Conservation (phyloP, 2,113 vertebrate genomes). For the Xenopus borealis region DNA sequence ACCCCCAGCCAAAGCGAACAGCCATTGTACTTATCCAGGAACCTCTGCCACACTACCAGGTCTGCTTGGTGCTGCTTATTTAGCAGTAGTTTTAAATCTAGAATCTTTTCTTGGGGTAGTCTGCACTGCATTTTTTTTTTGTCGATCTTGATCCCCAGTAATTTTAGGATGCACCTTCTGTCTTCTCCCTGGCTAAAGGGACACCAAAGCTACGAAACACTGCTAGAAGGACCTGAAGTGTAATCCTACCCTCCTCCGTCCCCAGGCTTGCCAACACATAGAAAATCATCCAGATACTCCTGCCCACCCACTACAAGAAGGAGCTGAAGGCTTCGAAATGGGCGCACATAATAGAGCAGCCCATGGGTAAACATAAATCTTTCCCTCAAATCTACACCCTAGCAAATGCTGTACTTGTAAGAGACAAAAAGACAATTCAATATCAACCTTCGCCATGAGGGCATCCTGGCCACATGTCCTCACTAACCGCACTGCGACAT, state of each 20-base stretch:
- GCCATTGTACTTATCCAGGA: not conserved
- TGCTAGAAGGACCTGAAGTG: not conserved
- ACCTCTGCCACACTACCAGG: not conserved
- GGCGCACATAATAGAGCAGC: not conserved
- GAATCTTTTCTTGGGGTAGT: not conserved
- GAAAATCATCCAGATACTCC: not conserved
- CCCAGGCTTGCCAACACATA: not conserved
- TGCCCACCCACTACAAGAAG: not conserved
- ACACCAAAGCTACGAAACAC: not conserved
- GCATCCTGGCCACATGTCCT: not conserved
- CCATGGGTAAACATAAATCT: not conserved
- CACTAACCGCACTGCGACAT: not conserved
- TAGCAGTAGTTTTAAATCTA: not conserved
- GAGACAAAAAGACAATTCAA: not conserved
- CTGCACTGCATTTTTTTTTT: not conserved
- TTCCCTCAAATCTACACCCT: not conserved
- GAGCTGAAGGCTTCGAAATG: not conserved
- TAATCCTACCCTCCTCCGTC: not conserved
- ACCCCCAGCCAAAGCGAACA: too few relatives aligned
- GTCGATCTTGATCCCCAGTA: not conserved
- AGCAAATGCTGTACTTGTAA: not conserved
- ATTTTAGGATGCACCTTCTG: not conserved
- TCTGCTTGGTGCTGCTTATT: not conserved
- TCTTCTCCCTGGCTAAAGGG: not conserved
- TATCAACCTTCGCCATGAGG: not conserved